These are phyloP conservation scores for Gobiocypris rarus DNA, from an alignment of 2,113 vertebrate species.

Conservation along the genomic window DNA sequence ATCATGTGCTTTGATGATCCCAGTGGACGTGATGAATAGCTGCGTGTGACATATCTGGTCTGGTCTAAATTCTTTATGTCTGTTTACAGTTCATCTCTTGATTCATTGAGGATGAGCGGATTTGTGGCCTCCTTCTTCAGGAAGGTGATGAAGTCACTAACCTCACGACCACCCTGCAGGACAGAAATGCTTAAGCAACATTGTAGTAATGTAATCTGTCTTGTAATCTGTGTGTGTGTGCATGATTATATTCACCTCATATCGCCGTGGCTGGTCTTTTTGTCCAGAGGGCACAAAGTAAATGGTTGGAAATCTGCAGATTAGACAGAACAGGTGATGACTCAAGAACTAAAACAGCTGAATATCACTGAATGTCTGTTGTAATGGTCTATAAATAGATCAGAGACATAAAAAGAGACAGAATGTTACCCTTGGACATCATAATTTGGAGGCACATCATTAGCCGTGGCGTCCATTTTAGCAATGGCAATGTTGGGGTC, in stretches of 20 bases:
- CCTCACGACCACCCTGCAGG: conserved; percentile 70
- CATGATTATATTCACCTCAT: conserved; percentile 63
- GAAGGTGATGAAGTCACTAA: conserved; percentile 73
- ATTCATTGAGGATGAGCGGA: background rate
- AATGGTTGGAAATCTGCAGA: conserved; percentile 75
- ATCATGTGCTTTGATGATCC: conserved; percentile 5
- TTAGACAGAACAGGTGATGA: background rate
- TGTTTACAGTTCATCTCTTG: conserved; percentile 68
- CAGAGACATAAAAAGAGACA: background rate
- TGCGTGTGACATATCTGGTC: background rate
- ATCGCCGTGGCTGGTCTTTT: conserved; percentile 72
- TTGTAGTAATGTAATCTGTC: background rate
- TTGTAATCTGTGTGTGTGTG: background rate
- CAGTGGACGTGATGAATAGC: background rate
- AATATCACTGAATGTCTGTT: conserved; percentile 7
- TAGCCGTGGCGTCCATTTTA: conserved; percentile 76
- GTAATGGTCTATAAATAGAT: background rate
- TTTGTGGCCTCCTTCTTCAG: conserved; percentile 67
- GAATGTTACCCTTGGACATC: conserved; percentile 75
- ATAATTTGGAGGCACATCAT: conserved; percentile 73
- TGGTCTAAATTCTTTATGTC: background rate
- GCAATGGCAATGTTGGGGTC: conserved; percentile 67
- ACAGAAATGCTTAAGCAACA: background rate
- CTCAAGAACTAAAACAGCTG: background rate
- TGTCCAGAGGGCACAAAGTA: conserved; percentile 69